phyloP scores from a whole-genome alignment of 1,140 invertebrate genomes.

The Chlorops oryzae region DNA sequence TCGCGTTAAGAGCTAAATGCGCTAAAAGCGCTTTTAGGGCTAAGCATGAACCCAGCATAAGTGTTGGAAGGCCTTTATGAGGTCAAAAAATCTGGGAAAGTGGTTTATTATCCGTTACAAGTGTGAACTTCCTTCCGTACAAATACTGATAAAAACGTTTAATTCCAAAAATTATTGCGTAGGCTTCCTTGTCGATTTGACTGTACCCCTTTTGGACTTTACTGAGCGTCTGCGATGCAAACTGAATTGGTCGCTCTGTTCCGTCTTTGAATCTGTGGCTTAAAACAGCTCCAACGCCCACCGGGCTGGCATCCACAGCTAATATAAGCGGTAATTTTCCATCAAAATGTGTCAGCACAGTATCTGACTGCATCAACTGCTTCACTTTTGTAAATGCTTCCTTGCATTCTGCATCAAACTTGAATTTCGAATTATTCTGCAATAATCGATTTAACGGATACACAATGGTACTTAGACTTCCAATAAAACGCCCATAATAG shows the following conservation, averaged over 20 bases:
- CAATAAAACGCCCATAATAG: constrained; percentile 12
- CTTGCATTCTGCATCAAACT: no score
- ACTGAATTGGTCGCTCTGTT: constrained; percentile 48
- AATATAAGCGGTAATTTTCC: no score
- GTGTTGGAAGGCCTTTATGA: constrained; percentile 22
- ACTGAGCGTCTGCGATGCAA: constrained; percentile 48
- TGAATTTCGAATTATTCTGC: constrained; percentile 17
- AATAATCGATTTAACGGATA: constrained; percentile 24
- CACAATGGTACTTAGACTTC: constrained; percentile 13
- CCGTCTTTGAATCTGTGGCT: constrained; percentile 41
- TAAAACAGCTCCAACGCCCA: constrained; percentile 50
- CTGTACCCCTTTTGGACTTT: constrained; percentile 50
- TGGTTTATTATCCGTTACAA: constrained; percentile 51
- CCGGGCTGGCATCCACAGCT: constrained; percentile 48
- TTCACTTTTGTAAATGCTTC: constrained; percentile 24
- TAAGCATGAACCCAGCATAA: no score
- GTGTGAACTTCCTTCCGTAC: constrained; percentile 45
- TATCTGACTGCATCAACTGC: constrained; percentile 22
- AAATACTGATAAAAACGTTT: constrained; percentile 52
- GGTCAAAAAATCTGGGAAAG: constrained; percentile 45
- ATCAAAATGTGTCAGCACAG: constrained; percentile 42
- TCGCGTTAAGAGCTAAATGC: no score
- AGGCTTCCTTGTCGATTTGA: constrained; percentile 53
- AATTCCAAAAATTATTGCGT: constrained; percentile 49
- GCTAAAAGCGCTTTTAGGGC: no score